Evolutionary conservation across 2,888 invertebrate genomes (phyloP), one percentile per base, ranked within the genome.

Genomic region (Leptinotarsa juncta): DNA sequence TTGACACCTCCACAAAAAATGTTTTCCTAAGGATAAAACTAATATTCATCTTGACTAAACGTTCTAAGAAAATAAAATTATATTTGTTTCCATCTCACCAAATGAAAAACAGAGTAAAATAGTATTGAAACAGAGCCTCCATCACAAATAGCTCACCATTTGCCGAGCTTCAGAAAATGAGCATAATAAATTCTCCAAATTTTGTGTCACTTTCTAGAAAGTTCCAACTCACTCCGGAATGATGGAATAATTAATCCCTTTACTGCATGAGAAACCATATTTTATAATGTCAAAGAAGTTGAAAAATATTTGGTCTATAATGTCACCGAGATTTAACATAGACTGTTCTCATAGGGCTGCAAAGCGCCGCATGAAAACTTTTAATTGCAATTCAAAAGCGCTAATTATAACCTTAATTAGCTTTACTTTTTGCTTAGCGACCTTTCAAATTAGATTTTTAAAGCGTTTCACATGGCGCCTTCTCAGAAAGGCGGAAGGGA

Each of bases 321-420:
- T 67, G 51, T 67, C 51, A 14, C n/a, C 51, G 68, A 53, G 53
- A 20, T 57, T 42, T 15, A 50, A 67, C 51, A 49, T 26, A 23
- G 26, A 18, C 23, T 69, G 57, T 69, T 60, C n/a, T 49, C 69
- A 69, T 53, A n/a, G 57, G 32, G 23, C 48, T 57, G 42, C 20
- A 57, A 48, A 48, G 72, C 67, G 55, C 65, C 55, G 62, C 67
- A 71, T 65, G 48, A 71, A 74, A 74, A 68, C 51, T 74, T 73
- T 65, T 68, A 74, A 72, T 51, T 72, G 67, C 67, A 60, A 62
- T 67, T 72, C 67, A 72, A 72, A 70, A 74, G 69, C 70, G 71
- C 55, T 71, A 69, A 74, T 74, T 71, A 74, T 68, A 65, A 65
- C 65, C 67, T 32, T 67, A 74, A 74, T 74, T 74, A 70, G 71